Conservation (phyloP, 2,113 vertebrate species). For the Urocynchramus pylzowi region DNA sequence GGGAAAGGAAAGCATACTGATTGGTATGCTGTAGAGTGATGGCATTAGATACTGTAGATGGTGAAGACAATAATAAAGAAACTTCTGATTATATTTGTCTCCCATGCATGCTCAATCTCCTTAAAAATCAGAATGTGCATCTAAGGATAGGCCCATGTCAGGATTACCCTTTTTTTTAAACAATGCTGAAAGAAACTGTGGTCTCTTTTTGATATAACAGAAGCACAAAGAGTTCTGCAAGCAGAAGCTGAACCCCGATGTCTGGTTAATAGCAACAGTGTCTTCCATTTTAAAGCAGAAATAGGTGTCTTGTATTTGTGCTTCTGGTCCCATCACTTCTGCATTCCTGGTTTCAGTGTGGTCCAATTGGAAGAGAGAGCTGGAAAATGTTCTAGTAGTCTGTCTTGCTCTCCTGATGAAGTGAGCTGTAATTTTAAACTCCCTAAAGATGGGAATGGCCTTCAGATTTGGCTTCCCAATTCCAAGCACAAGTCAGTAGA, state of each 20-base stretch:
- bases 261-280: neutral
- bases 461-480: neutral
- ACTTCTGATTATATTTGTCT: neutral
- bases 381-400: neutral
- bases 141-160: neutral
- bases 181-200: neutral
- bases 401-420: neutral
- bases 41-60: neutral
- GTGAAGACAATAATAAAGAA: neutral
- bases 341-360: neutral
- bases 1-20: neutral
- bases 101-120: neutral
- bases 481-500: neutral
- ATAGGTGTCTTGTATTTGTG: neutral
- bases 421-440: neutral
- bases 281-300: neutral
- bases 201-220: neutral
- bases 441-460: neutral
- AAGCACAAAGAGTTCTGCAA: neutral
- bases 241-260: neutral
- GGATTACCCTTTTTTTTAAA: neutral
- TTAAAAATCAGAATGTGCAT: neutral
- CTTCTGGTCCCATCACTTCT: neutral
- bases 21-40: neutral
- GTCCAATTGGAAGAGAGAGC: neutral